phyloP scores from a whole-genome alignment of 2,113 vertebrate genomes.

The Podilymbus podiceps region DNA sequence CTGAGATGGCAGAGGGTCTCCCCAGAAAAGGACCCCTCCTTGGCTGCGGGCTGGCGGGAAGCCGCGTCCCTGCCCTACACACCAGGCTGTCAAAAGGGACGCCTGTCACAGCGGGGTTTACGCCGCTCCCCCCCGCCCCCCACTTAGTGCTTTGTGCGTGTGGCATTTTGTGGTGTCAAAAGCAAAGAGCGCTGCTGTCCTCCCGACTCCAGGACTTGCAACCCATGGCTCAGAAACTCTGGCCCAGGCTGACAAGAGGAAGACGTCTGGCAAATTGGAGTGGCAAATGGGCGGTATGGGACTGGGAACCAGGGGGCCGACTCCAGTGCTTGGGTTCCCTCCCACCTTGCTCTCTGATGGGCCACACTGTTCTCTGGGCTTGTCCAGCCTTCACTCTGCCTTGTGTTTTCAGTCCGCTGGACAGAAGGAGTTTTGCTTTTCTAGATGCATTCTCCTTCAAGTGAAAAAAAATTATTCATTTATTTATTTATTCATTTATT shows the following conservation, averaged over 20 bases:
- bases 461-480: neutral
- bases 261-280: neutral
- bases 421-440: neutral
- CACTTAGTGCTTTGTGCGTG: neutral
- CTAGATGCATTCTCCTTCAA: neutral
- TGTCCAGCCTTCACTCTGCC: neutral
- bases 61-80: accelerated
- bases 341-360: neutral
- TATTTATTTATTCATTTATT: no score
- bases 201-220: neutral
- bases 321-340: neutral
- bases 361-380: neutral
- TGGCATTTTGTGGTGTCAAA: neutral
- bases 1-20: neutral
- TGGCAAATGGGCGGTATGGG: neutral
- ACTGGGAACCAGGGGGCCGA: neutral
- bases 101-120: neutral
- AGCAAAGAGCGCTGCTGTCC: neutral
- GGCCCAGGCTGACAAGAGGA: neutral
- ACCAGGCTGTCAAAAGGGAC: neutral
- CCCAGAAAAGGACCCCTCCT: neutral
- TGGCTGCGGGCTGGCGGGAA: accelerated
- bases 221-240: neutral
- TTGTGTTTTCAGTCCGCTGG: neutral
- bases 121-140: accelerated